Conservation (phyloP, 2,888 invertebrate species). For the Halictus quadricinctus region DNA sequence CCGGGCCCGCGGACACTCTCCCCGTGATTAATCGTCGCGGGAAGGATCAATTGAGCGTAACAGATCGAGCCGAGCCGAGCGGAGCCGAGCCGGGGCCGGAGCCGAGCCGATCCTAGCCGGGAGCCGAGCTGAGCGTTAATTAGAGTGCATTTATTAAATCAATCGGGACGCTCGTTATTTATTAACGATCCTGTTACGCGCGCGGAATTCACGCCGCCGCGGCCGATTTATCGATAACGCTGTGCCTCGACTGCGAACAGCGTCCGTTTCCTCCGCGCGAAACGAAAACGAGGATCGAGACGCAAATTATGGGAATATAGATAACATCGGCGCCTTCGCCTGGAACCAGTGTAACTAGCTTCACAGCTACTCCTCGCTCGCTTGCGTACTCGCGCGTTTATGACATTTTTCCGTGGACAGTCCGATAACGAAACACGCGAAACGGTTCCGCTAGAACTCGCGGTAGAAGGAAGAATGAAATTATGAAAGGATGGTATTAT, state of each 20-base stretch:
- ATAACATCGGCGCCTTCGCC: conserved; percentile 27
- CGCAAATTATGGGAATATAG: conserved; percentile 46
- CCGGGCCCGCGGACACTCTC: conserved; percentile 28
- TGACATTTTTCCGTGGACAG: conserved; percentile 14
- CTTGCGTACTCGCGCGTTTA: conserved; percentile 28
- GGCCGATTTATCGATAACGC: conserved; percentile 48
- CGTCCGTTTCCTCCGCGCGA: conserved; percentile 21
- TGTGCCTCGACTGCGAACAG: conserved; percentile 15
- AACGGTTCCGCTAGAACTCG: neutral
- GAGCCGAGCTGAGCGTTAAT: conserved; percentile 29
- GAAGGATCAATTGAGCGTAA: conserved; percentile 29
- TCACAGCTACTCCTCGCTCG: conserved; percentile 8
- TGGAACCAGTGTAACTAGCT: conserved; percentile 32
- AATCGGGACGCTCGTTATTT: conserved; percentile 43
- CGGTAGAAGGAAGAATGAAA: neutral
- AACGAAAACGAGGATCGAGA: conserved; percentile 7
- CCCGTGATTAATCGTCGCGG: conserved; percentile 52
- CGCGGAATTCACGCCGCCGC: conserved; percentile 1
- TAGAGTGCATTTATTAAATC: conserved; percentile 53
- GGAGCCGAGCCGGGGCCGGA: neutral
- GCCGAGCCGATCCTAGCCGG: neutral
- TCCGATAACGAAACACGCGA: neutral
- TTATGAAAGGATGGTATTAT: conserved; percentile 1
- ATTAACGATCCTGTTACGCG: conserved; percentile 34
- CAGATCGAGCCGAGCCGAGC: conserved; percentile 25